Conservation (phyloP, 1,140 invertebrate genomes). For the Bacillus rossius region DNA sequence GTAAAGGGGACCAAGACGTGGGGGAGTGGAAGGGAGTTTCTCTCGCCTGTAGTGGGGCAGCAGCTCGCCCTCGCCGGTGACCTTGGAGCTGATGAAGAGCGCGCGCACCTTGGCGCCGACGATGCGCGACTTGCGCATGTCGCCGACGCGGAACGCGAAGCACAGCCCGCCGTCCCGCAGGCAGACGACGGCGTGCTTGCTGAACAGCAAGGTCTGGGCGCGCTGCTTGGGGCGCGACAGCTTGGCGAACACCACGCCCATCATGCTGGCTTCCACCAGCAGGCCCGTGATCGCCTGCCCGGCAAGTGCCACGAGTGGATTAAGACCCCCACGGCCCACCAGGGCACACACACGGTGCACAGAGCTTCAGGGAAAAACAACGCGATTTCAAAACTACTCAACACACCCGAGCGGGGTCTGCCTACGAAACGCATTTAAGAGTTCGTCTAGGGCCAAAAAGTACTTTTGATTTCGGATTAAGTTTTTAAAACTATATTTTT, state of each 20-base stretch:
- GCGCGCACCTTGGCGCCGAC: constrained; percentile 88
- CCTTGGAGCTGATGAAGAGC: constrained; percentile 80
- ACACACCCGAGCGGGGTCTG: too few relatives aligned
- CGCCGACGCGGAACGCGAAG: constrained; percentile 94
- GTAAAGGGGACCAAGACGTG: too few relatives aligned
- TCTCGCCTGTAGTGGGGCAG: constrained; percentile 79
- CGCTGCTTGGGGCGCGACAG: constrained; percentile 61
- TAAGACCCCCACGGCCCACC: too few relatives aligned
- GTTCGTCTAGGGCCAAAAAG: too few relatives aligned
- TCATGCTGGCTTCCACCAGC: constrained; percentile 49
- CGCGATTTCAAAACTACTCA: too few relatives aligned
- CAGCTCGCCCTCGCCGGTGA: constrained; percentile 84
- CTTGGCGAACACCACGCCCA: constrained; percentile 61
- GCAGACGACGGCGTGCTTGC: constrained; percentile 86
- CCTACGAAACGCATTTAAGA: too few relatives aligned
- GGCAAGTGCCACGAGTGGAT: too few relatives aligned
- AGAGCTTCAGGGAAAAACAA: too few relatives aligned
- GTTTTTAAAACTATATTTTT: too few relatives aligned
- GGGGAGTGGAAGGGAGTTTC: too few relatives aligned
- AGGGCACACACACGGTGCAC: too few relatives aligned
- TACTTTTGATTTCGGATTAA: too few relatives aligned
- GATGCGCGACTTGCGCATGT: constrained; percentile 97
- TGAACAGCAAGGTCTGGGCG: constrained; percentile 61
- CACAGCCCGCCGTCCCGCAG: constrained; percentile 83
- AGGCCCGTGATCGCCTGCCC: constrained; percentile 25